Evolutionary conservation across 2,888 invertebrate genomes (phyloP), one percentile per base, ranked within the genome.

Genomic region (Prenolepis imparis): DNA sequence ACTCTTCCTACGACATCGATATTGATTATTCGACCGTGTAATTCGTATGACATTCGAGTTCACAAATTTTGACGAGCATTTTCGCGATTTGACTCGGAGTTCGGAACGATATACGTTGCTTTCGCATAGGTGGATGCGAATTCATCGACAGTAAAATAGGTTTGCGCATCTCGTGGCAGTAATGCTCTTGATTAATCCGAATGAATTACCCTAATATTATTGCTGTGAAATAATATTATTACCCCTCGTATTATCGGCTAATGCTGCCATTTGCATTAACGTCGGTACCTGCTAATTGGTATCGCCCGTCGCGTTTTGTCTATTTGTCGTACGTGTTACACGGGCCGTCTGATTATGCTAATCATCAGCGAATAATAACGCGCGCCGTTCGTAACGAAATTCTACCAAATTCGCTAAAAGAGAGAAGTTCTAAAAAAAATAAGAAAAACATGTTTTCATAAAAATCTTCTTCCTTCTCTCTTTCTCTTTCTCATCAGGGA

Each of bases 141-240:
- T 91, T 92, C 88, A 86, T 89, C 90, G 86, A 82, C 68, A 80
- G 84, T 86, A 88, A 91, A 92, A 91, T 90, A 89, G 89, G 85
- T 89, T 89, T 89, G 86, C 87, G 66, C 84, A 74, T 87, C 74
- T 63, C 88, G 78, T 84, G 88, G 77, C 84, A 86, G 88, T 91
- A 91, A 91, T 91, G 87, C 87, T 85, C 90, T 89, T 90, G 89
- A 92, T 92, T 90, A 91, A 91, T 89, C 87, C 85, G 87, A 90
- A 92, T 88, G 90, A 92, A 91, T 92, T 91, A 90, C 87, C 84
- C 85, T 87, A 87, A 91, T 90, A 91, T 91, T 90, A 87, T 91
- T 87, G 86, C 89, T 75, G 85, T 89, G 86, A 89, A 92, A 90
- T 91, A 91, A 92, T 90, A 90, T 90, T 89, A 88, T 90, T 91